Evolutionary conservation across 2,797 vertebrate species (phyloP).

Genomic region (Syndactyla subalaris): DNA sequence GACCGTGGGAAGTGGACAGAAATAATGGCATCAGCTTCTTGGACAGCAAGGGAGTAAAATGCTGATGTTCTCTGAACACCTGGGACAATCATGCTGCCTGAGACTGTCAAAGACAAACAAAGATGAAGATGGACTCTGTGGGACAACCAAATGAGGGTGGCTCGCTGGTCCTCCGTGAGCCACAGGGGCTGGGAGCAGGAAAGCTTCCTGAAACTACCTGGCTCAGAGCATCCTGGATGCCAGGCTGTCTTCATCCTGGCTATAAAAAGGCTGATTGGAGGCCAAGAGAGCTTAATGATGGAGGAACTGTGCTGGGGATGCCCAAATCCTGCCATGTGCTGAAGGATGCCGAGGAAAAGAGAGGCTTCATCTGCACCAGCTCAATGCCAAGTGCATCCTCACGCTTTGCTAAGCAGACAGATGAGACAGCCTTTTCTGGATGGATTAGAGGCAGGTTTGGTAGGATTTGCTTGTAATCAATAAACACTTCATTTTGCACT

Average conservation of each 20-base stretch:
- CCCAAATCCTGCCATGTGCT: not conserved
- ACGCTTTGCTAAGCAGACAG: rapidly evolving
- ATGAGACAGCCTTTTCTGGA: slow-evolving; percentile 27
- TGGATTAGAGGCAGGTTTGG: slow-evolving; percentile 15
- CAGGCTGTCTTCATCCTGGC: not conserved
- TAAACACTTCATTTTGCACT: slow-evolving; percentile 31
- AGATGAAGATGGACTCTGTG: not conserved
- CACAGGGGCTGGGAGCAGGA: not conserved
- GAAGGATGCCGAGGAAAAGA: not conserved
- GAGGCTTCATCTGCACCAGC: not conserved
- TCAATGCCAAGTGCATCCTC: not conserved
- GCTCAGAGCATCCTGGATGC: not conserved
- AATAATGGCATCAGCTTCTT: not conserved
- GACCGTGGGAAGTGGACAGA: not conserved
- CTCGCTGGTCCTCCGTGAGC: not conserved
- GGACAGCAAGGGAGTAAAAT: not conserved
- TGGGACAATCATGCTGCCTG: rapidly evolving
- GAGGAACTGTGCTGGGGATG: not conserved
- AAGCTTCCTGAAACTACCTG: not conserved
- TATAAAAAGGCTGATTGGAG: not conserved
- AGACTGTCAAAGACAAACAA: not conserved
- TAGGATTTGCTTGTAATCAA: slow-evolving; percentile 16
- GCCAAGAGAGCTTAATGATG: not conserved
- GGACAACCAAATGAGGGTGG: not conserved
- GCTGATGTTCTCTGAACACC: not conserved